Base-by-base conservation (phyloP, 2,797 vertebrate genomes). In the Tadarida brasiliensis region DNA sequence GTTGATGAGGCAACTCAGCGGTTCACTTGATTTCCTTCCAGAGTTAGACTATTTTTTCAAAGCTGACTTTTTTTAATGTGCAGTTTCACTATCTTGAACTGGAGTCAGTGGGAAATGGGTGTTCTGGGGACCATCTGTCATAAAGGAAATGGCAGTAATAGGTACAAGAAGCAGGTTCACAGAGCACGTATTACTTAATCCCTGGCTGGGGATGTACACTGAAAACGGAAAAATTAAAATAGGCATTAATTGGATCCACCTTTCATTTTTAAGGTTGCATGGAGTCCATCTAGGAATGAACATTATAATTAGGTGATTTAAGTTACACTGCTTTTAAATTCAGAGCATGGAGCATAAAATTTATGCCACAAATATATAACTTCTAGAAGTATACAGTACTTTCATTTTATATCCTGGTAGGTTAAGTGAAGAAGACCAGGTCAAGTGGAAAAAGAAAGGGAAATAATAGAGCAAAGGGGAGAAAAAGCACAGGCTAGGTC, bases 1-100 rank as follows among this genome's bases (percentile, higher is more conserved):
- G 70, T 59, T 95, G 82, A 85, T 68, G 90, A 95, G 70, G 49
- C 51, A 91, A 47, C 19, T 82, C 56, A 61, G 51, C 63, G 24
- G 49, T 76, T 87, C 44, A 57, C 51, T 89, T 91, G 87, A 96
- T 94, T 96, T 92, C 92, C 70, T 65, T 96, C 54, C 92, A 94
- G 57, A 78, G 81, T 81, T 90, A 82, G 49, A 11, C 77, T 82
- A 67, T 83, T 86, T 96, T 87, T 94, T 77, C n/a, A 86, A 92
- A 86, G 57, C 57, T 89, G 47, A 67, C 57, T 85, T 92, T 97
- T 97, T 91, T 35, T 11, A 94, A 94, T 81, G 39, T 83, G 57
- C 54, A 82, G 24, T 94, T 96, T 97, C 84, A 95, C 90, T 90
- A 35, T 87, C 80, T 92, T 33, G 39, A 94, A 87, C 59, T 95